Conservation (phyloP, 2,888 invertebrate species). For the Orchestes rusci region DNA sequence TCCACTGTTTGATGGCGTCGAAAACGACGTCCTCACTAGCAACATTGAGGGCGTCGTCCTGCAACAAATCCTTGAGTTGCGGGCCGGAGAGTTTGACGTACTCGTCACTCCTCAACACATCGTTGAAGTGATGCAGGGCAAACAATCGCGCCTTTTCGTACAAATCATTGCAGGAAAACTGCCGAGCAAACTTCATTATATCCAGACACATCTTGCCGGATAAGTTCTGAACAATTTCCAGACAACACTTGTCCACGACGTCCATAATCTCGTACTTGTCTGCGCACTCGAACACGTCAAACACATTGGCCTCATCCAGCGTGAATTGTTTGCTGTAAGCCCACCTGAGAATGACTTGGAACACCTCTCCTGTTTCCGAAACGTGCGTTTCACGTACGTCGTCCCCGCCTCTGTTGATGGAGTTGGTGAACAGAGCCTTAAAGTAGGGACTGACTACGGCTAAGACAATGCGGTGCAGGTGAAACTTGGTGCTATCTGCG, state of each 20-base stretch:
- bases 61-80: slow-evolving; percentile 57
- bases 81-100: slow-evolving; percentile 54
- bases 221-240: slow-evolving; percentile 57
- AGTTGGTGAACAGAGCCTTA: slow-evolving; percentile 61
- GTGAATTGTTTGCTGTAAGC: slow-evolving; percentile 64
- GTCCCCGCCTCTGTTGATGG: slow-evolving; percentile 53
- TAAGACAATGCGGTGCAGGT: slow-evolving; percentile 62
- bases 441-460: slow-evolving; percentile 69
- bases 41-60: slow-evolving; percentile 66
- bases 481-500: slow-evolving; percentile 54
- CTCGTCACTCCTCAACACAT: slow-evolving; percentile 55
- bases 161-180: slow-evolving; percentile 63
- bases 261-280: slow-evolving; percentile 68
- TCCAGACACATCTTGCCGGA: slow-evolving; percentile 64
- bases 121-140: slow-evolving; percentile 35
- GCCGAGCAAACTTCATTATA: slow-evolving; percentile 61
- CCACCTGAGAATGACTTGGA: slow-evolving; percentile 64
- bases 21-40: slow-evolving; percentile 67
- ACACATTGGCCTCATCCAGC: slow-evolving; percentile 60
- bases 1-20: slow-evolving; percentile 66
- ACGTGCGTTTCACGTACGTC: slow-evolving; percentile 56
- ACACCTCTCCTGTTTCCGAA: slow-evolving; percentile 52
- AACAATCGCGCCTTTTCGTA: slow-evolving; percentile 50
- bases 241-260: slow-evolving; percentile 63
- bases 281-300: slow-evolving; percentile 60